Evolutionary conservation across 2,797 vertebrate genomes (phyloP), one percentile per base, ranked within the genome.

Genomic region (Etheostoma perlongum): DNA sequence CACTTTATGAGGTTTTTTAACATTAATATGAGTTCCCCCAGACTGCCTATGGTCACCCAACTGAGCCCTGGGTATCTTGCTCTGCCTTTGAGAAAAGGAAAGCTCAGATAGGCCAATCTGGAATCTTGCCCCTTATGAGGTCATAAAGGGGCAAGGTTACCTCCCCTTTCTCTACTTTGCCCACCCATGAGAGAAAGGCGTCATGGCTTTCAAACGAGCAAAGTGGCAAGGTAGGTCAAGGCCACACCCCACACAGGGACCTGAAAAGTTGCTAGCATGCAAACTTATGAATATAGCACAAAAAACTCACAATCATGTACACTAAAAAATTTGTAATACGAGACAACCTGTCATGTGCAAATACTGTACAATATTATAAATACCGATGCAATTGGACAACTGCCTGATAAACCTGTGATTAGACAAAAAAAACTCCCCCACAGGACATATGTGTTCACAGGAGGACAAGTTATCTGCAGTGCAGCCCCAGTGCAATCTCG

Each of bases 401-500:
- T 6, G 18, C 1, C 19, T 44, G 42, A 19, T 49, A 64, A 58
- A 71, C 0, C 0, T 44, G 7, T 15, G 18, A 52, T 52, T 36
- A 27, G 13, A 52, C 40, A 44, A 48, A 48, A 30, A 42, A 42
- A n/a, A 59, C 10, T 23, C 59, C 21, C 14, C 11, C 3, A 53
- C 46, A 48, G 46, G 52, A 73, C 40, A 48, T 4, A 46, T n/a
- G 27, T 72, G 66, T 81, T 87, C 74, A 74, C 36, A 40, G 40
- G 36, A 69, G 55, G 44, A 73, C 19, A 55, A 64, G 46, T 72
- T 61, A 78, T 85, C 77, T 57, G 71, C 60, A 64, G 59, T 1
- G 11, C 19, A 76, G 67, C 44, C 13, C 55, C 55, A 65, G 23
- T 21, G 46, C 30, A 42, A 78, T 44, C 14, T 81, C 75, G 54